Evolutionary conservation across 1,140 invertebrate species (phyloP).

Genomic region (Bombus vancouverensis): DNA sequence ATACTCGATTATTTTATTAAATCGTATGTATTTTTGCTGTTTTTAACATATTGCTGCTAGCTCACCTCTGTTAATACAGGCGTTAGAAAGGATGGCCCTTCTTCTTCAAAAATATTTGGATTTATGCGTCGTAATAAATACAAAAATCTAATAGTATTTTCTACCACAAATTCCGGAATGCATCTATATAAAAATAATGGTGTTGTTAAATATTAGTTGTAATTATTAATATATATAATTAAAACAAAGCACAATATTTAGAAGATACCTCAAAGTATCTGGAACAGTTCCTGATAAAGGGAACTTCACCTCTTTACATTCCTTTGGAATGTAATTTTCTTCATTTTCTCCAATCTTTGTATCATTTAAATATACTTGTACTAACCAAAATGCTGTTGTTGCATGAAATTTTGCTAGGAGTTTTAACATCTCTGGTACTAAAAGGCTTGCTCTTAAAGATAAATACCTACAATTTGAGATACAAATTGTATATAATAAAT

Average conservation of each 20-base stretch:
- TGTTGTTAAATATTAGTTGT: not conserved
- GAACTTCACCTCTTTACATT: conserved; percentile 84
- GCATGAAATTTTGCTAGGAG: conserved; percentile 90
- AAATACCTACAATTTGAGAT: conserved; percentile 83
- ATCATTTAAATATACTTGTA: conserved; percentile 87
- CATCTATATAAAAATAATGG: conserved; percentile 76
- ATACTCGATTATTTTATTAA: conserved; percentile 21
- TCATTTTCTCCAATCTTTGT: conserved; percentile 69
- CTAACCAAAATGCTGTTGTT: conserved; percentile 92
- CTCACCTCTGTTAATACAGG: conserved; percentile 89
- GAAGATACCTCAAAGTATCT: conserved; percentile 84
- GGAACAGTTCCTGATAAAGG: conserved; percentile 86
- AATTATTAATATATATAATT: conserved; percentile 11
- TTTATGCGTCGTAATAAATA: conserved; percentile 88
- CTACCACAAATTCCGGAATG: conserved; percentile 95
- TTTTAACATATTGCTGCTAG: not conserved
- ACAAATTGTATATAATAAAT: conserved; percentile 68
- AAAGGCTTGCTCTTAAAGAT: conserved; percentile 87
- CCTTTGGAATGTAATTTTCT: conserved; percentile 83
- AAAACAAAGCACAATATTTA: not conserved
- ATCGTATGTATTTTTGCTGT: not conserved
- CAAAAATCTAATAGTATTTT: conserved; percentile 92
- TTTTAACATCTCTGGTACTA: conserved; percentile 88
- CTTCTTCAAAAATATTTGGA: conserved; percentile 85
- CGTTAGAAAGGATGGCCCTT: conserved; percentile 85